These are phyloP conservation scores for Leptopilina drosophilae DNA, from an alignment of 2,888 invertebrate species.

Conservation along the genomic window DNA sequence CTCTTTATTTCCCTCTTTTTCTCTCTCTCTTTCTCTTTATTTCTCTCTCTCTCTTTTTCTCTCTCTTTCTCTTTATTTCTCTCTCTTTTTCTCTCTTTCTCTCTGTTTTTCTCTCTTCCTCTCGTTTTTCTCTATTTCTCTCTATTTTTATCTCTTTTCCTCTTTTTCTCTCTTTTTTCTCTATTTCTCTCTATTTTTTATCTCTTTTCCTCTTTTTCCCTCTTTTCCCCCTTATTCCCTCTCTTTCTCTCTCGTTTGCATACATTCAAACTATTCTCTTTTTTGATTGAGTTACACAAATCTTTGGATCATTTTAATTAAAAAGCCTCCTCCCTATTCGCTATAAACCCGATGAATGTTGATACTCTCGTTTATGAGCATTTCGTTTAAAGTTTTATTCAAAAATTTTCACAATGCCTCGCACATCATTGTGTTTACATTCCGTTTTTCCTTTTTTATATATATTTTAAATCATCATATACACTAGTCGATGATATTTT, in stretches of 20 bases:
- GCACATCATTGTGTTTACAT: too few species aligned
- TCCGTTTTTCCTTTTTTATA: too few species aligned
- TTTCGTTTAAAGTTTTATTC: background rate
- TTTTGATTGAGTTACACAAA: slow-evolving; percentile 36
- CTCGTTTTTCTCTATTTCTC: background rate
- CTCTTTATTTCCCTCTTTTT: background rate
- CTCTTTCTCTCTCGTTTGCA: background rate
- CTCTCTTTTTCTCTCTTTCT: background rate
- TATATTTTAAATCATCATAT: too few species aligned
- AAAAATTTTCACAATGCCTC: background rate
- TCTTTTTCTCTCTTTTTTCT: slow-evolving; percentile 1
- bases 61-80: background rate
- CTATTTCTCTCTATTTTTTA: background rate
- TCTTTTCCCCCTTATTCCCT: too few species aligned
- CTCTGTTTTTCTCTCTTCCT: too few species aligned
- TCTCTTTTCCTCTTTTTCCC: background rate
- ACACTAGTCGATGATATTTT: too few species aligned
- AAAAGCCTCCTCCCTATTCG: background rate
- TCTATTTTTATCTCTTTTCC: too few species aligned
- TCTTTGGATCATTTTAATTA: slow-evolving; percentile 23
- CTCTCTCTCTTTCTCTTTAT: too few species aligned
- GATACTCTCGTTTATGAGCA: background rate
- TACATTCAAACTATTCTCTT: slow-evolving; percentile 18
- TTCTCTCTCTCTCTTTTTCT: background rate
- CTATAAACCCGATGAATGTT: background rate